A percentile compares a stretch with the other conserved stretches of the same genome.
phyloP scores from a whole-genome alignment of 2,888 invertebrate genomes.

The Philaethria dido region DNA sequence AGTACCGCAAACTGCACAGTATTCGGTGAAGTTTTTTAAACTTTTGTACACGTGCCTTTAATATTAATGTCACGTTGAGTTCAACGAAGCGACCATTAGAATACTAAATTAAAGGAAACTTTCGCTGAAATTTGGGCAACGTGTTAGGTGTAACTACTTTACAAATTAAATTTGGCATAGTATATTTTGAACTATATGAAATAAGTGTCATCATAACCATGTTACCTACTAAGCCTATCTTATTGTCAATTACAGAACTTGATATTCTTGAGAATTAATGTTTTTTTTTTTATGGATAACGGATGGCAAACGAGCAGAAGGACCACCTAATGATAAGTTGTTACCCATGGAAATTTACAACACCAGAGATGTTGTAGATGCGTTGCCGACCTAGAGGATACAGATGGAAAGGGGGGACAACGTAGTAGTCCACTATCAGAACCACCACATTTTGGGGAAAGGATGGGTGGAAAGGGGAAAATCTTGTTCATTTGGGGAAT shows the following conservation, averaged over 20 bases:
- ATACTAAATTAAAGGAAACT: conserved; percentile 19
- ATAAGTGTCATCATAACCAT: background rate
- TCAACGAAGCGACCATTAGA: conserved; percentile 25
- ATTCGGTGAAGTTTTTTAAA: conserved; percentile 30
- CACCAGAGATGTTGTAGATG: too few relatives aligned
- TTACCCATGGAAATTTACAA: too few relatives aligned
- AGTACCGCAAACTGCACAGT: conserved; percentile 44
- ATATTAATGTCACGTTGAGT: conserved; percentile 32
- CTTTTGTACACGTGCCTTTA: conserved; percentile 35
- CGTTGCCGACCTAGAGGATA: too few relatives aligned
- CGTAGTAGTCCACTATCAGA: too few relatives aligned
- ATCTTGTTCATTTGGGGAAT: too few relatives aligned
- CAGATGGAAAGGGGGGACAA: too few relatives aligned
- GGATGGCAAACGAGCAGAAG: too few relatives aligned
- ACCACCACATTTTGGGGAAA: too few relatives aligned
- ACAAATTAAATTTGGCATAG: background rate
- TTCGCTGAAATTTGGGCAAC: background rate
- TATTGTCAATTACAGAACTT: too few relatives aligned
- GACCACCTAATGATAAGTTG: too few relatives aligned
- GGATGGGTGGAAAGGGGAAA: too few relatives aligned
- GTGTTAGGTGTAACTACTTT: background rate
- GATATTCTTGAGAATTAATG: background rate
- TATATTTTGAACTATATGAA: background rate
- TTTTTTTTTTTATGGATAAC: too few relatives aligned
- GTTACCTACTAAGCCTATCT: background rate